Evolutionary conservation across 2,113 vertebrate species (phyloP).

Genomic region (Corythoichthys intestinalis): DNA sequence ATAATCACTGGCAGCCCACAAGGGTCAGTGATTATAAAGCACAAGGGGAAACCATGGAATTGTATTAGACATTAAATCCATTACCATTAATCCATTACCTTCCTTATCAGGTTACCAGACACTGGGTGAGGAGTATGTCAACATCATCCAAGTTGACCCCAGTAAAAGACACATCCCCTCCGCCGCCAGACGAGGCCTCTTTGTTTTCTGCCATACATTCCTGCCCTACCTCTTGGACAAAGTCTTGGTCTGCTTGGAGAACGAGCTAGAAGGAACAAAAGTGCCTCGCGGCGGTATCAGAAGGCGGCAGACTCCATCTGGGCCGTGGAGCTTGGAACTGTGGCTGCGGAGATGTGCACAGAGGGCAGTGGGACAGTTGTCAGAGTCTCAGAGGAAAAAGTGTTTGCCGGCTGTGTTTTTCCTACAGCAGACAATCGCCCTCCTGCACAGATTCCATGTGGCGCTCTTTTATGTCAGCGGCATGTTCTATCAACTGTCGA

Average conservation of each 20-base stretch:
- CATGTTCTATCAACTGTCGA: conserved; percentile 85
- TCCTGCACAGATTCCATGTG: conserved; percentile 80
- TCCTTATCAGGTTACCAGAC: conserved; percentile 84
- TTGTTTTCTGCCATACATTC: conserved; percentile 74
- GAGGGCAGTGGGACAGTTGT: conserved; percentile 50
- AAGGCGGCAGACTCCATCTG: neutral
- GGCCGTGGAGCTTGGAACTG: conserved; percentile 33
- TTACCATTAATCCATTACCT: neutral
- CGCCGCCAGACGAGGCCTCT: conserved; percentile 53
- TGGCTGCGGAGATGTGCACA: conserved; percentile 67
- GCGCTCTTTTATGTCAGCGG: conserved; percentile 85
- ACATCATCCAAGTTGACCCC: conserved; percentile 85
- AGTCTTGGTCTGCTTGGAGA: conserved; percentile 80
- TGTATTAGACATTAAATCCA: no score
- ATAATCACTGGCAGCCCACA: no score
- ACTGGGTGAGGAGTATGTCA: conserved; percentile 91
- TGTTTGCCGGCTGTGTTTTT: conserved; percentile 51
- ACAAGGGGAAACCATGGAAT: no score
- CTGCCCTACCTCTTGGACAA: conserved; percentile 85
- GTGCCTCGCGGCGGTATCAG: neutral
- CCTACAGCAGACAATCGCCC: conserved; percentile 71
- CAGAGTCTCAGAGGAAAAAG: conserved; percentile 73
- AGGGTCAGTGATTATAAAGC: no score
- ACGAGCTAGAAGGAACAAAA: conserved; percentile 72
- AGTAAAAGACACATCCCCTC: conserved; percentile 77